Percentiles rank a stretch among this genome's conserved stretches.
Evolutionary conservation across 1,140 invertebrate species (phyloP).

Genomic region (Monomorium pharaonis): DNA sequence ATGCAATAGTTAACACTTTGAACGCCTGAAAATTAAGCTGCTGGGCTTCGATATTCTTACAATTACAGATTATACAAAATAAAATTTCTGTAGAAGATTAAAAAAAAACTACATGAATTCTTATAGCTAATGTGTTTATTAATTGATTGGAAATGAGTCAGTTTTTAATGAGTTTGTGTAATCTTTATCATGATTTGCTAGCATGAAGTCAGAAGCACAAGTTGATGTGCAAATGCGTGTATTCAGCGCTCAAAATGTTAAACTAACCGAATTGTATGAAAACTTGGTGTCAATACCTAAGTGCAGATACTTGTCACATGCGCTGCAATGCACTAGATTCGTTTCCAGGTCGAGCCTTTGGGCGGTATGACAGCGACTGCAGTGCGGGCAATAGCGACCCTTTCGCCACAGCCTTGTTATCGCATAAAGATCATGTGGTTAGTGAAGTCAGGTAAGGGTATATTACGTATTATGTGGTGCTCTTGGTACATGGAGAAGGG

Average conservation of each 20-base stretch:
- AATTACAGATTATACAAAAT: background rate
- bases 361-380: conserved; percentile 85
- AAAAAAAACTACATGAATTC: background rate
- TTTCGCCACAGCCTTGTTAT: conserved; percentile 86
- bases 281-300: conserved; percentile 84
- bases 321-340: conserved; percentile 85
- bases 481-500: background rate
- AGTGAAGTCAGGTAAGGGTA: conserved; percentile 75
- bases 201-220: background rate
- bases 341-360: conserved; percentile 84
- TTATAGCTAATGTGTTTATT: background rate
- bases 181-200: background rate
- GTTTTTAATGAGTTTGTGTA: background rate
- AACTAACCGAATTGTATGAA: conserved; percentile 70
- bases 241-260: conserved; percentile 34
- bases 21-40: background rate
- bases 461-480: conserved; percentile 49
- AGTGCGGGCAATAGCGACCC: conserved; percentile 86
- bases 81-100: background rate
- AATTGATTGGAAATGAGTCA: background rate
- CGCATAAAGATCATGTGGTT: conserved; percentile 83
- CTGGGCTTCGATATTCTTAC: background rate
- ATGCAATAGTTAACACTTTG: conserved; percentile 58
- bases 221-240: background rate
- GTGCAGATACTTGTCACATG: conserved; percentile 86